Base-by-base conservation (phyloP, 2,113 vertebrate genomes). In the Phalacrocorax carbo region DNA sequence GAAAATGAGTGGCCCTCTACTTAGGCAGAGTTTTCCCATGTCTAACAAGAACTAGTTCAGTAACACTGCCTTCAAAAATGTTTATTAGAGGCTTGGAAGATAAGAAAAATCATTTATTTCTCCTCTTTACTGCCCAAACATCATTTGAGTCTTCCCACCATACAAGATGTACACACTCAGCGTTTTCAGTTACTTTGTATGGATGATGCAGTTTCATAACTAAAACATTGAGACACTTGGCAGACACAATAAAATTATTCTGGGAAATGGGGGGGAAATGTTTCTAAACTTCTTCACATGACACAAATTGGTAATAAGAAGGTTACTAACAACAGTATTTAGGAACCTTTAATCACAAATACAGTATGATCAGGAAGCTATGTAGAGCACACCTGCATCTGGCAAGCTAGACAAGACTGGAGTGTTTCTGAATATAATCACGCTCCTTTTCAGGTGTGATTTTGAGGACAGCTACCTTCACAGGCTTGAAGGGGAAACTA, bases 301-400 rank as follows among this genome's bases (percentile, higher is more conserved):
- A 97, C 97, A 98, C 97, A 98, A 97, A 96, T 93, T 97, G 23
- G 96, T 98, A 98, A 96, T 97, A 97, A 98, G 97, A 97, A 90
- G 93, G 95, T 95, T 94, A 86, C 48, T 93, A 97, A 92, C 88
- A 97, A 72, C 68, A 92, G 80, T 42, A 70, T 86, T 88, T 85
- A 86, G 82, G 96, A 98, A 96, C 48, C 96, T 98, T 98, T 97
- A 98, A 98, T 98, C 97, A 98, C 71, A 95, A 97, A 97, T 93
- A 92, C 76, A 91, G 82, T 94, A 95, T 91, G 81, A 94, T 87
- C 77, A 83, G 94, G 72, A 92, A 96, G 64, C 96, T 97, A 98
- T 98, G 98, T 98, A 98, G 96, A 97, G 92, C 36, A 78, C 81
- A 61, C 88, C 94, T 97, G 92, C 68, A 91, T 94, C 91, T 93